Evolutionary conservation across 2,113 vertebrate genomes (phyloP).

Genomic region (Menidia beryllina): DNA sequence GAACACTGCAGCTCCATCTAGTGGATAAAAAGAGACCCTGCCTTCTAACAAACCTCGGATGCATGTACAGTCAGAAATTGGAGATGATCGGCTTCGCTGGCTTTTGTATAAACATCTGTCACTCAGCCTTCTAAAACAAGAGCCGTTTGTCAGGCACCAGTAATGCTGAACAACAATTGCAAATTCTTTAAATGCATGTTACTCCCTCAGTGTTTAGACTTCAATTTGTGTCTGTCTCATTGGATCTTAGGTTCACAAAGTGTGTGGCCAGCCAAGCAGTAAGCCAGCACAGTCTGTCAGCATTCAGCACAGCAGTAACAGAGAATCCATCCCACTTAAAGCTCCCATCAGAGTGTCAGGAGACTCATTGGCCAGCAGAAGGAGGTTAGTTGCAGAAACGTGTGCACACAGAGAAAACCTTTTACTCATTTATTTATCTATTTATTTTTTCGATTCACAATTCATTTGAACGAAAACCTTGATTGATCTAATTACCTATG

Average conservation of each 20-base stretch:
- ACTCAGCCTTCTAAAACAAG: slow-evolving; percentile 25
- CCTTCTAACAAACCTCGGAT: slow-evolving; percentile 14
- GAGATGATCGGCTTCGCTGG: slow-evolving; percentile 33
- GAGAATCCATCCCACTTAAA: slow-evolving; percentile 78
- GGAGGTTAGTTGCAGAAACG: slow-evolving; percentile 81
- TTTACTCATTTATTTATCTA: neutral
- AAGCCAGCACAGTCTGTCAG: slow-evolving; percentile 68
- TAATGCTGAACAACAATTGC: slow-evolving; percentile 22
- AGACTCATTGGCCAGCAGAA: slow-evolving; percentile 82
- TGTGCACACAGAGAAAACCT: neutral
- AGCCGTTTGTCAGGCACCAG: slow-evolving; percentile 28
- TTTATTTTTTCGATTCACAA: neutral
- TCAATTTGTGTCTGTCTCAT: slow-evolving; percentile 31
- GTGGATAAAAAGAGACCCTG: slow-evolving; percentile 36
- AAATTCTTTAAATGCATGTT: slow-evolving; percentile 27
- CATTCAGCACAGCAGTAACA: slow-evolving; percentile 70
- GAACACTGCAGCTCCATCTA: slow-evolving; percentile 60
- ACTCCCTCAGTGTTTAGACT: slow-evolving; percentile 22
- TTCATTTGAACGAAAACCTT: slow-evolving; percentile 3
- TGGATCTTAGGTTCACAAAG: slow-evolving; percentile 80
- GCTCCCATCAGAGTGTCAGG: slow-evolving; percentile 66
- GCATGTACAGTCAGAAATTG: slow-evolving; percentile 4
- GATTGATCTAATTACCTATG: neutral
- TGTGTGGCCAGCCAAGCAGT: slow-evolving; percentile 85
- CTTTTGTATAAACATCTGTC: slow-evolving; percentile 24